Evolutionary conservation across 2,113 vertebrate genomes (phyloP).

Genomic region (Ranitomeya variabilis): DNA sequence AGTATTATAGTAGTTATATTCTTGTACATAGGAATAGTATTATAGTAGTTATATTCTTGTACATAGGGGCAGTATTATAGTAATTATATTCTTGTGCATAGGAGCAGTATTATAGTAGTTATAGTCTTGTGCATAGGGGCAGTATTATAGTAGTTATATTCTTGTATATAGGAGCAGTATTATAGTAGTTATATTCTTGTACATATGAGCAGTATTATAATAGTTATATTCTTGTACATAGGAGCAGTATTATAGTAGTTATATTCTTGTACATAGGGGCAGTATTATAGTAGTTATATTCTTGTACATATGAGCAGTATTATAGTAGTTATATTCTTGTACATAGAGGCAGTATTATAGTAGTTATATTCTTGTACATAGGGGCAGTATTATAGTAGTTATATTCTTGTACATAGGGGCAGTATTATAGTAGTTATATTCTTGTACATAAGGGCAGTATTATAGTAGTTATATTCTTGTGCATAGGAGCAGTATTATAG

Average conservation of each 20-base stretch:
- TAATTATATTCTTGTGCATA: too few species aligned
- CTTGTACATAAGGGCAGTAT: slow-evolving; percentile 1
- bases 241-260: slow-evolving; percentile 1
- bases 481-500: neutral
- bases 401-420: too few species aligned
- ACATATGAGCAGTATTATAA: too few species aligned
- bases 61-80: too few species aligned
- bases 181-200: too few species aligned
- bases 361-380: too few species aligned
- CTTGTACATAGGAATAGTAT: slow-evolving; percentile 1
- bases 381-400: too few species aligned
- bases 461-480: neutral
- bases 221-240: too few species aligned
- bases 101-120: neutral
- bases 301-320: neutral
- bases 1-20: slow-evolving; percentile 19
- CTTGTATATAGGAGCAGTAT: too few species aligned
- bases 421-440: neutral
- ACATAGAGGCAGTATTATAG: slow-evolving; percentile 2
- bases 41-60: neutral
- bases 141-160: neutral
- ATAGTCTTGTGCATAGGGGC: slow-evolving; percentile 5
- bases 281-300: slow-evolving; percentile 1
- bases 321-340: slow-evolving; percentile 22
- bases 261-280: neutral